These are phyloP conservation scores for Arion vulgaris DNA, from an alignment of 1,140 invertebrate genomes.

Conservation along the genomic window DNA sequence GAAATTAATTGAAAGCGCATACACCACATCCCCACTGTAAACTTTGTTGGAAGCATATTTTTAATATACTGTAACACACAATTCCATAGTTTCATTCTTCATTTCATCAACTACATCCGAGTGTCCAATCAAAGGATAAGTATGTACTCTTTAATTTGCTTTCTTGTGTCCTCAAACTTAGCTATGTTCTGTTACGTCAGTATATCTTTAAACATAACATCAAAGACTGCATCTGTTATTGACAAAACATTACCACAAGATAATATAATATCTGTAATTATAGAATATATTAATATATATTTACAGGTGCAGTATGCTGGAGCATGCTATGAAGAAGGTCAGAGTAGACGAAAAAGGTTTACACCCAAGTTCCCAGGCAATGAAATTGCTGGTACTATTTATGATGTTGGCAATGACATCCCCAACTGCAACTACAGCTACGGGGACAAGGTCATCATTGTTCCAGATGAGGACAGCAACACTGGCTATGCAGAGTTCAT, in stretches of 20 bases:
- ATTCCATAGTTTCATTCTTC: constrained; percentile 88
- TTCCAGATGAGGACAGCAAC: constrained; percentile 55
- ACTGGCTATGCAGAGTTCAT: constrained; percentile 63
- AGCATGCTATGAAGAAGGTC: constrained; percentile 63
- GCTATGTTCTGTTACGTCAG: too few relatives aligned
- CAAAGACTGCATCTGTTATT: too few relatives aligned
- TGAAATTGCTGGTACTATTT: constrained; percentile 62
- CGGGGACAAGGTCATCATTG: constrained; percentile 61
- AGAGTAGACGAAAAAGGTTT: constrained; percentile 51
- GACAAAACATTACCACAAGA: too few relatives aligned
- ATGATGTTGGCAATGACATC: constrained; percentile 60
- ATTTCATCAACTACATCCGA: constrained; percentile 94
- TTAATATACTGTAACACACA: constrained; percentile 92
- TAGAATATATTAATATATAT: too few relatives aligned
- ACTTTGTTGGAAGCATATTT: constrained; percentile 89
- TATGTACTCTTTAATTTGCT: too few relatives aligned
- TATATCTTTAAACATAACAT: too few relatives aligned
- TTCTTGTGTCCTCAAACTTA: too few relatives aligned
- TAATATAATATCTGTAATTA: too few relatives aligned
- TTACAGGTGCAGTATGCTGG: constrained; percentile 61
- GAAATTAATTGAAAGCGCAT: too few relatives aligned
- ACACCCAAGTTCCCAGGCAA: constrained; percentile 62
- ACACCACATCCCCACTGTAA: too few relatives aligned
- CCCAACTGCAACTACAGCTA: constrained; percentile 64
- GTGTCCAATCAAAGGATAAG: too few relatives aligned